Evolutionary conservation across 2,797 vertebrate species (phyloP).

Genomic region (Semotilus atromaculatus): DNA sequence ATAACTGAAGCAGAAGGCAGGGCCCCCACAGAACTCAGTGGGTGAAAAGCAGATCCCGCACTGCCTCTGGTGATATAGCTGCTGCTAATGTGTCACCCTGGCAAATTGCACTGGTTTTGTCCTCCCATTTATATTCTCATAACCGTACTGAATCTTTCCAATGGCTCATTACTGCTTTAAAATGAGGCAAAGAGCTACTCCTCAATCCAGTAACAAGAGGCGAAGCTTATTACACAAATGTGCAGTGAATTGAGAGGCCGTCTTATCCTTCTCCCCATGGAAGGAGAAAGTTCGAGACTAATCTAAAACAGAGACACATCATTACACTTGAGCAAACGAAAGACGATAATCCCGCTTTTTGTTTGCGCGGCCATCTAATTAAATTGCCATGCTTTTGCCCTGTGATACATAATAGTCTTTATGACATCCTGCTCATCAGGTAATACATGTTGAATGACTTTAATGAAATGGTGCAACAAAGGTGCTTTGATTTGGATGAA

Average conservation of each 20-base stretch:
- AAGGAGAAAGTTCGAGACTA: slow-evolving; percentile 61
- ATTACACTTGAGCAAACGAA: slow-evolving; percentile 74
- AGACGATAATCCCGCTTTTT: slow-evolving; percentile 69
- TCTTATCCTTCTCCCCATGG: slow-evolving; percentile 60
- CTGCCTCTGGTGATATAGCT: slow-evolving; percentile 56
- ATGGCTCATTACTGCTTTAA: slow-evolving; percentile 80
- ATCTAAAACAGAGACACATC: slow-evolving; percentile 76
- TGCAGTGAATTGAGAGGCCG: slow-evolving; percentile 70
- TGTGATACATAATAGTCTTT: slow-evolving; percentile 57
- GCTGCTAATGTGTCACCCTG: slow-evolving; percentile 71
- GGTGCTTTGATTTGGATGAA: background rate
- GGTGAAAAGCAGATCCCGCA: slow-evolving; percentile 65
- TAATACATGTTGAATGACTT: slow-evolving; percentile 3
- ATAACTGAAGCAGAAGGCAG: slow-evolving; percentile 58
- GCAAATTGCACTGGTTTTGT: slow-evolving; percentile 71
- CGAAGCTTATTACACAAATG: slow-evolving; percentile 75
- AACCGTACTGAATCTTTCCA: slow-evolving; percentile 79
- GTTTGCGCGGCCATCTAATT: slow-evolving; percentile 67
- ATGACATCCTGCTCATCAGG: slow-evolving; percentile 49
- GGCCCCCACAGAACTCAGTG: slow-evolving; percentile 52
- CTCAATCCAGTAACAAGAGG: slow-evolving; percentile 74
- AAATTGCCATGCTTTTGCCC: slow-evolving; percentile 67
- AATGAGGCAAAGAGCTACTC: slow-evolving; percentile 66
- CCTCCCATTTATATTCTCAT: slow-evolving; percentile 75
- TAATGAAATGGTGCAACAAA: slow-evolving; percentile 24